These are phyloP conservation scores for Halcyon chelicuti DNA, from an alignment of 2,797 vertebrate species.

Conservation along the genomic window DNA sequence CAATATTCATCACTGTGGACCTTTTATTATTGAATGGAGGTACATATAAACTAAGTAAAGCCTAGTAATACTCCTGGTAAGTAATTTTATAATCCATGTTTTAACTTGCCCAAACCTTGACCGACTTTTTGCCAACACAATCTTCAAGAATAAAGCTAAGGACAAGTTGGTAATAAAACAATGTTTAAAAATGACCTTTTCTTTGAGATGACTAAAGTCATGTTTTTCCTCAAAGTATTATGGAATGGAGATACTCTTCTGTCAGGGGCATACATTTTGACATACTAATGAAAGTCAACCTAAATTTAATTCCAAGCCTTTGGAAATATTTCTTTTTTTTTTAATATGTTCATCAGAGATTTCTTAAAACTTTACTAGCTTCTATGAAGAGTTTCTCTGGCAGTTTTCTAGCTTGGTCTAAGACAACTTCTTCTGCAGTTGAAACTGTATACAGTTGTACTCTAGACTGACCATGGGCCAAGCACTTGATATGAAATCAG, in stretches of 20 bases:
- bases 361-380: neutral
- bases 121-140: neutral
- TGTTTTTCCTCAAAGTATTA: neutral
- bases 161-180: neutral
- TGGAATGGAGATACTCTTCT: neutral
- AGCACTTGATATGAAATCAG: neutral
- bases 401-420: neutral
- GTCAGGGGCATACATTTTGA: neutral
- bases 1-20: neutral
- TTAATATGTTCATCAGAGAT: neutral
- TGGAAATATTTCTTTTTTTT: neutral
- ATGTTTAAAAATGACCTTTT: neutral
- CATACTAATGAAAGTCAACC: neutral
- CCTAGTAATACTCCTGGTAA: neutral
- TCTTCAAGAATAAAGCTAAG: neutral
- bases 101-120: neutral
- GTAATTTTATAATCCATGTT: neutral
- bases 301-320: neutral
- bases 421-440: neutral
- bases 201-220: neutral
- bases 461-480: neutral
- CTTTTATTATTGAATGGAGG: neutral
- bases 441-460: neutral
- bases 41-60: neutral
- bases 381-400: neutral